Evolutionary conservation across 2,888 invertebrate genomes (phyloP), one percentile per base, ranked within the genome.

Genomic region (Geotrupes spiniger): DNA sequence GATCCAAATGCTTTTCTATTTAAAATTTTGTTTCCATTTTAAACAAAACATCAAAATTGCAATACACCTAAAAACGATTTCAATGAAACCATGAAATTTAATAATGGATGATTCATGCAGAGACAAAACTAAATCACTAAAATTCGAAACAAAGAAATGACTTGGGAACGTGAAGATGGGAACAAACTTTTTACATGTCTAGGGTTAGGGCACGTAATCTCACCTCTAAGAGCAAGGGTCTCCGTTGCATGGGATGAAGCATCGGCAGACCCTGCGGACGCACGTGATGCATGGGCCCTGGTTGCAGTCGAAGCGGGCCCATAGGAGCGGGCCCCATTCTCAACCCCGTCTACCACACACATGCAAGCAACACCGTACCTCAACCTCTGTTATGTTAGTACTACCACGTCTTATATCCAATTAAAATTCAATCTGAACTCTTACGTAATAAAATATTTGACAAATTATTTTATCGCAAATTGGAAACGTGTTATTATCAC

Each of bases 171-270:
- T 21, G 6, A 6, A 4, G 6, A 21, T 21, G 21, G 21, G 21
- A 21, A 21, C 4, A 21, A 21, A 21, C 3, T 21, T 21, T 21
- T 21, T 21, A 21, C 21, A 12, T 33, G 15, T 8, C 11, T 33
- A 33, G 33, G 33, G 11, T 33, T n/a, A n/a, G n/a, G n/a, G n/a
- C 15, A 14, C 14, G 14, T 33, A 33, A 60, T 69, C 85, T 87
- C 85, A 89, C 89, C 89, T 89, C 88, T 78, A 89, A 81, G 77
- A 89, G 84, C 79, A 89, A 82, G 76, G 89, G 85, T 77, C 87
- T 84, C 73, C 82, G 79, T 76, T 66, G 66, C 61, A 65, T 60
- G 56, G 68, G 69, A 57, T 66, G 65, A 59, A 64, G 65, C 61
- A 65, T 57, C 53, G 67, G 65, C 55, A 64, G 59, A 62, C 78